Conservation (phyloP, 2,888 invertebrate genomes). For the Notocelia uddmanniana region DNA sequence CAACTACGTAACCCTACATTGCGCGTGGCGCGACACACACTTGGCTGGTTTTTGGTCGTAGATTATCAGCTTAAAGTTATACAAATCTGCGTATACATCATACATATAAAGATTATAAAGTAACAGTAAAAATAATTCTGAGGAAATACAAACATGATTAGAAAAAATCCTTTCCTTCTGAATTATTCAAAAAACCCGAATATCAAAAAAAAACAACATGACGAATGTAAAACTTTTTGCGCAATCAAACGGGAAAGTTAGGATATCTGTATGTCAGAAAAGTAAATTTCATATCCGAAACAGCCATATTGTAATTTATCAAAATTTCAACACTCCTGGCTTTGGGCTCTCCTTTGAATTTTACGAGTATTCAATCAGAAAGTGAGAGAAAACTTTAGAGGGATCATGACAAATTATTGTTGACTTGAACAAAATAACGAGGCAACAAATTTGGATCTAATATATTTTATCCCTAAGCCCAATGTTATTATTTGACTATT, state of each 20-base stretch:
- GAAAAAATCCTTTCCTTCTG: too few species aligned
- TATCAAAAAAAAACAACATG: background rate
- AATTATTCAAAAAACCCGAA: background rate
- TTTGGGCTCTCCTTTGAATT: background rate
- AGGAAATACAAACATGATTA: too few species aligned
- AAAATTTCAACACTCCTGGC: background rate
- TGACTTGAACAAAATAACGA: background rate
- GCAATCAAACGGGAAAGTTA: slow-evolving; percentile 5
- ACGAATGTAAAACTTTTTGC: background rate
- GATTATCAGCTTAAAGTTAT: too few species aligned
- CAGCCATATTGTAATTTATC: slow-evolving; percentile 14
- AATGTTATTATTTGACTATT: background rate
- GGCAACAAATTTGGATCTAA: background rate
- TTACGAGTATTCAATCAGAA: background rate
- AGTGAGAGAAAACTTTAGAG: background rate
- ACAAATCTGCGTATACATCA: too few species aligned
- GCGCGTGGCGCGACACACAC: too few species aligned
- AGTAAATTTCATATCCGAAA: background rate
- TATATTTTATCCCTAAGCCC: background rate
- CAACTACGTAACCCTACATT: too few species aligned
- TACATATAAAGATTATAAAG: too few species aligned
- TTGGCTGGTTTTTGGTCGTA: too few species aligned
- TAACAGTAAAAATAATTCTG: too few species aligned
- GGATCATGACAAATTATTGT: background rate
- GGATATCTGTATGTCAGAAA: background rate